Evolutionary conservation across 2,888 invertebrate genomes (phyloP).

Genomic region (Heliconius ethilla): DNA sequence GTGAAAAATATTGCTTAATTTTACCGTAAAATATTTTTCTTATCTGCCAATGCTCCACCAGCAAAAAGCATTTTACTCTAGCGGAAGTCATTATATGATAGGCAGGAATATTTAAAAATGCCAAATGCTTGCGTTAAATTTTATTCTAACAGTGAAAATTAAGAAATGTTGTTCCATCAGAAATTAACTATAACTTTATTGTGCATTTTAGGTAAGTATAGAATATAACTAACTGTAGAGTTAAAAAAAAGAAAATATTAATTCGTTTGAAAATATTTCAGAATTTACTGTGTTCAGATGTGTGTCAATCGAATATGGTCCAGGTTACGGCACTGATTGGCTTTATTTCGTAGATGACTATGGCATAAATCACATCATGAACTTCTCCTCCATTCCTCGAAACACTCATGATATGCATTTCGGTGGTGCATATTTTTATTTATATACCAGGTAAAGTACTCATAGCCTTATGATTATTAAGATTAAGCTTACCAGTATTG

Average conservation of each 20-base stretch:
- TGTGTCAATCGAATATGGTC: slow-evolving; percentile 50
- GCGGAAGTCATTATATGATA: slow-evolving; percentile 46
- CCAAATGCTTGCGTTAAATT: not conserved
- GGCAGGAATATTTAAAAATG: slow-evolving; percentile 3
- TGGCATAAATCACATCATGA: slow-evolving; percentile 63
- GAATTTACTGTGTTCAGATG: slow-evolving; percentile 7
- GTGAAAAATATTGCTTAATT: not conserved
- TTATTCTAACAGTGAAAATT: not conserved
- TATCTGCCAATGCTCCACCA: slow-evolving; percentile 5
- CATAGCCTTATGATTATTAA: not conserved
- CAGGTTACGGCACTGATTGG: slow-evolving; percentile 73
- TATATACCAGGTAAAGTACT: slow-evolving; percentile 68
- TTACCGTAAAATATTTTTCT: not conserved
- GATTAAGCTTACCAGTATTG: not conserved
- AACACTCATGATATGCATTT: slow-evolving; percentile 57
- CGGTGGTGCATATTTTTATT: slow-evolving; percentile 72
- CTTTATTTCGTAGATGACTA: slow-evolving; percentile 73
- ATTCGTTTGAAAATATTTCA: slow-evolving; percentile 15
- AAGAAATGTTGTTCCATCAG: slow-evolving; percentile 6
- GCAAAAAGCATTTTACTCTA: slow-evolving; percentile 14
- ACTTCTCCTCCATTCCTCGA: slow-evolving; percentile 64
- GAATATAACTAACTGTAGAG: not conserved
- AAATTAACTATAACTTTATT: not conserved
- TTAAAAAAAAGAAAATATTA: not conserved
- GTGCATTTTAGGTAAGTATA: slow-evolving; percentile 17